Evolutionary conservation across 1,140 invertebrate species (phyloP).

Genomic region (Leptinotarsa texana): DNA sequence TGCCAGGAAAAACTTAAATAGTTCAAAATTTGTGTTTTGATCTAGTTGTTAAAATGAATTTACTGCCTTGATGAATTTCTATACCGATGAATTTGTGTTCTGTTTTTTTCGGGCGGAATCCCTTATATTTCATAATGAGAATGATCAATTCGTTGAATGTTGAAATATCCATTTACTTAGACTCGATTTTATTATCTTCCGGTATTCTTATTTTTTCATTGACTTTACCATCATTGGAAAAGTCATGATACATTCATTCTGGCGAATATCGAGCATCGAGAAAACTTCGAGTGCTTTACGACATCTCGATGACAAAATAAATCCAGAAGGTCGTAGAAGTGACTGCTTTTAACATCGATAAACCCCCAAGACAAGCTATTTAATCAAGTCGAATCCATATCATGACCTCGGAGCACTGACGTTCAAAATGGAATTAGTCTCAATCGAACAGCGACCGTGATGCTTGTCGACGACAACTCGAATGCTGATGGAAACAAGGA

Average conservation of each 20-base stretch:
- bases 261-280: background rate
- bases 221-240: too few relatives aligned
- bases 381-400: background rate
- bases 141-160: too few relatives aligned
- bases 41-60: too few relatives aligned
- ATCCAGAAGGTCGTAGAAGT: background rate
- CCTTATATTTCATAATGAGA: too few relatives aligned
- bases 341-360: background rate
- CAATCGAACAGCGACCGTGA: background rate
- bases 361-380: background rate
- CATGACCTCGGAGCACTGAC: background rate
- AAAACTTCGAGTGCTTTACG: background rate
- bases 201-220: too few relatives aligned
- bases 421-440: constrained; percentile 8
- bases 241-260: background rate
- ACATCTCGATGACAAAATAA: background rate
- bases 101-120: too few relatives aligned
- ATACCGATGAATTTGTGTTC: too few relatives aligned
- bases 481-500: background rate
- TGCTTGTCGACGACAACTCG: background rate
- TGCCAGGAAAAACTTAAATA: too few relatives aligned
- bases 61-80: too few relatives aligned
- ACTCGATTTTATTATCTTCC: too few relatives aligned
- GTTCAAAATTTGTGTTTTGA: too few relatives aligned
- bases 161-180: too few relatives aligned